Conservation (phyloP, 2,797 vertebrate genomes). For the Vespertilio murinus region DNA sequence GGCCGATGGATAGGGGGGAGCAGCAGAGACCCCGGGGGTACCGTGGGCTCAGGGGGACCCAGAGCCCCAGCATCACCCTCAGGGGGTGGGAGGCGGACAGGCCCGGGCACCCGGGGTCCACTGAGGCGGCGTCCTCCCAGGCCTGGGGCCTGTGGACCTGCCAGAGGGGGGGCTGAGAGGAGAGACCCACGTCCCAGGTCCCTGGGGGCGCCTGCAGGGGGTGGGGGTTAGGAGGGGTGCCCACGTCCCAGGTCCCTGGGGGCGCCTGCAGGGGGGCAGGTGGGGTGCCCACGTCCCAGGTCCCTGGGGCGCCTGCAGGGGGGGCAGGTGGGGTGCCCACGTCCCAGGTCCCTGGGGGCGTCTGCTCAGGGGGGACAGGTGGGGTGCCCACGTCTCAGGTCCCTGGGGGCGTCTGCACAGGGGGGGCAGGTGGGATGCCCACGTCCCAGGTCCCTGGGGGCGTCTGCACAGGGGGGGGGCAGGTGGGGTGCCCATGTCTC, state of each 20-base stretch:
- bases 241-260: fast-evolving
- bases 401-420: fast-evolving
- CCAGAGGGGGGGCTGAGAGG: not conserved
- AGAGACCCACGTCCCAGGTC: too few relatives aligned
- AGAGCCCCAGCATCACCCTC: not conserved
- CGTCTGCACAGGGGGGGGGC: too few relatives aligned
- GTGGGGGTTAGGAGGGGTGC: too few relatives aligned
- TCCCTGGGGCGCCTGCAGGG: not conserved
- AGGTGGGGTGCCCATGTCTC: too few relatives aligned
- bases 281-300: too few relatives aligned
- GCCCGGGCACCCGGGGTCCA: too few relatives aligned
- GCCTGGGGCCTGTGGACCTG: fast-evolving
- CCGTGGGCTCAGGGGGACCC: not conserved
- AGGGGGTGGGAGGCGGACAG: not conserved
- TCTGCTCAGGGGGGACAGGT: too few relatives aligned
- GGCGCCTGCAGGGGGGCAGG: not conserved
- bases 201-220: too few relatives aligned
- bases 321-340: not conserved
- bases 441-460: too few relatives aligned
- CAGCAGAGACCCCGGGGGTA: not conserved
- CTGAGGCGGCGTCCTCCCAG: fast-evolving
- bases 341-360: not conserved
- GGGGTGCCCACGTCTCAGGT: too few relatives aligned
- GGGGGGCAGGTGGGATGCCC: not conserved
- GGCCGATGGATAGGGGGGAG: too few relatives aligned